Evolutionary conservation across 2,888 invertebrate genomes (phyloP).

Genomic region (Catocala sponsa): DNA sequence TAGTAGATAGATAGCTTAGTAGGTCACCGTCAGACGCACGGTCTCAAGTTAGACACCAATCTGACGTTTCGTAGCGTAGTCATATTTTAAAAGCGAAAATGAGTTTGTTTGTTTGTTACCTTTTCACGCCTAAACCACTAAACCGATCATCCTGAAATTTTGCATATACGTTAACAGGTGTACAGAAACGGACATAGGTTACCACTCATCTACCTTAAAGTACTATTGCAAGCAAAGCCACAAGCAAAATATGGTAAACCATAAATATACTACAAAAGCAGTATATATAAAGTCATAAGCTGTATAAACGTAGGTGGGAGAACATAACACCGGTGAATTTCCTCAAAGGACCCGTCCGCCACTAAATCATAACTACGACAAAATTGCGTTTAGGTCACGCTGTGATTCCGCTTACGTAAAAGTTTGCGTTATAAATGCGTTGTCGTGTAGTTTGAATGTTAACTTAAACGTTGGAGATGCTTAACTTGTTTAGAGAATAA

Average conservation of each 20-base stretch:
- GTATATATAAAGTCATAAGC: conserved; percentile 26
- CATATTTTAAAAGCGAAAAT: no score
- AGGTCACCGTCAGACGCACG: no score
- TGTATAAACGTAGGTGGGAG: conserved; percentile 24
- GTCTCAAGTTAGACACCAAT: no score
- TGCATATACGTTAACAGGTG: no score
- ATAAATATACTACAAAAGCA: conserved; percentile 22
- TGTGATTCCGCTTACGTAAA: conserved; percentile 45
- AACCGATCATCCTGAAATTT: no score
- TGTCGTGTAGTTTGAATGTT: conserved; percentile 31
- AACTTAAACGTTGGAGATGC: conserved; percentile 37
- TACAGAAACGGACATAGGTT: no score
- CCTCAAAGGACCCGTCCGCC: conserved; percentile 36
- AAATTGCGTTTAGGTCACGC: conserved; percentile 44
- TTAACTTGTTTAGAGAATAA: conserved; percentile 40
- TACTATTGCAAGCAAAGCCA: no score
- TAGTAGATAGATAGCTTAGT: no score
- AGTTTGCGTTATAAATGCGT: conserved; percentile 45
- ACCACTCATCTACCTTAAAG: no score
- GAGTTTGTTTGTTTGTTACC: no score
- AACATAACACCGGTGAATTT: conserved; percentile 38
- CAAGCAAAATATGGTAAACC: background rate
- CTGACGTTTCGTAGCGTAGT: no score
- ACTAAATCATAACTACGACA: conserved; percentile 49
- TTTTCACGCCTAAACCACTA: no score